Conservation (phyloP, 1,140 invertebrate species). For the Apis florea region DNA sequence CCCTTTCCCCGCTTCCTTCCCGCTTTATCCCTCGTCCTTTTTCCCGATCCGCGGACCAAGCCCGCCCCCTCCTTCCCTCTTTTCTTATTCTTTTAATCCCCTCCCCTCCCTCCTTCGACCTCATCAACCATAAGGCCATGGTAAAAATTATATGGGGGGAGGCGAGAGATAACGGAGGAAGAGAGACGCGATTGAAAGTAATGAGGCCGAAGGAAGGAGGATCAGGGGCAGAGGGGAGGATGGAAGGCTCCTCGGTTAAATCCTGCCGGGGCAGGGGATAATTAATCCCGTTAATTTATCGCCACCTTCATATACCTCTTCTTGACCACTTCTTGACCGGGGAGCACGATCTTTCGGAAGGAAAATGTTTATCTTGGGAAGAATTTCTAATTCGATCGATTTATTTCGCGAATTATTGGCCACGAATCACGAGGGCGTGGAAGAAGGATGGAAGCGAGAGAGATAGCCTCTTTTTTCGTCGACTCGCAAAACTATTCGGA, state of each 20-base stretch:
- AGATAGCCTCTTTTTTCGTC: too few species aligned
- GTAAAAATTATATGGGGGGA: slow-evolving; percentile 73
- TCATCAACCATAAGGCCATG: slow-evolving; percentile 55
- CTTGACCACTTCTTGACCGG: slow-evolving; percentile 12
- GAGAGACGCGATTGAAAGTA: slow-evolving; percentile 76
- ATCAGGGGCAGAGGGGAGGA: slow-evolving; percentile 36
- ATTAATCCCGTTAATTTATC: slow-evolving; percentile 69
- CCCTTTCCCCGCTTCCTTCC: slow-evolving; percentile 25
- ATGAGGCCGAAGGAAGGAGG: slow-evolving; percentile 69
- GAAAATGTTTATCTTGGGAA: too few species aligned
- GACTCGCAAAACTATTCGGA: too few species aligned
- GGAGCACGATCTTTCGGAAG: too few species aligned
- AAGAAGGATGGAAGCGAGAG: too few species aligned
- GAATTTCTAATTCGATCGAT: too few species aligned
- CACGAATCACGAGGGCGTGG: too few species aligned
- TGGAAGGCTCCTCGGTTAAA: slow-evolving; percentile 48
- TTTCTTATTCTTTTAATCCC: slow-evolving; percentile 80
- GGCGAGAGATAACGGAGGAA: not conserved
- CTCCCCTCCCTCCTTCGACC: slow-evolving; percentile 56
- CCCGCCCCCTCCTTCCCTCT: slow-evolving; percentile 58
- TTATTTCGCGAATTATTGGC: too few species aligned
- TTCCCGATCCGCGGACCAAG: slow-evolving; percentile 67
- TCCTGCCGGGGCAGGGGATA: slow-evolving; percentile 51
- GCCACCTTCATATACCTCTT: not conserved
- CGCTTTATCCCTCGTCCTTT: slow-evolving; percentile 35